A percentile compares a stretch with the other conserved stretches of the same genome.
Conservation (phyloP, 53 echinoderm and acorn worm species). For the Zoroaster sp. region DNA sequence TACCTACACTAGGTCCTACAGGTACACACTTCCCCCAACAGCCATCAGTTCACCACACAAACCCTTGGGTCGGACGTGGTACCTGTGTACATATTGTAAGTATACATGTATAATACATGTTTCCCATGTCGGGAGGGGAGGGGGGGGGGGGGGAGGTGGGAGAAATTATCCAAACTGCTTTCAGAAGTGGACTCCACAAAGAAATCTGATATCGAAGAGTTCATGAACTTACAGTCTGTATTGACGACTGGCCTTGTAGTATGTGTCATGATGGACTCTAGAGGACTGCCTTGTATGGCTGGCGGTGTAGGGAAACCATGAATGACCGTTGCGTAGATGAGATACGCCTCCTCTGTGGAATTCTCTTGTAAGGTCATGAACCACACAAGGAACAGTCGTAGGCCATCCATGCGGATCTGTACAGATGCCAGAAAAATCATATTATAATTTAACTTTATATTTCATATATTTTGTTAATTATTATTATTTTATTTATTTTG, state of each 20-base stretch:
- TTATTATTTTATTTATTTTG: too few species aligned
- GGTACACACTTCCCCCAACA: too few species aligned
- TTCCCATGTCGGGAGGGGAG: too few species aligned
- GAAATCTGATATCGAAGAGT: not conserved
- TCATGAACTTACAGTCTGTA: slow-evolving; percentile 65
- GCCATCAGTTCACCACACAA: too few species aligned
- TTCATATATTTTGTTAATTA: too few species aligned
- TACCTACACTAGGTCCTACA: too few species aligned
- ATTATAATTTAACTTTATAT: too few species aligned
- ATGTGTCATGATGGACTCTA: slow-evolving; percentile 87
- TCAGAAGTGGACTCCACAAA: not conserved
- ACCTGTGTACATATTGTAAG: too few species aligned
- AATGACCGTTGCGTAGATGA: slow-evolving; percentile 94
- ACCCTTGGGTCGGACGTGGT: too few species aligned
- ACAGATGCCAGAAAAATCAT: not conserved
- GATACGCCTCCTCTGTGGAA: slow-evolving; percentile 91
- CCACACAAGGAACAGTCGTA: slow-evolving; percentile 96
- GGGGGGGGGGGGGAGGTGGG: too few species aligned
- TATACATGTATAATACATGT: too few species aligned
- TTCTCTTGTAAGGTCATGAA: slow-evolving; percentile 92
- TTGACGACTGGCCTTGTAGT: slow-evolving; percentile 43
- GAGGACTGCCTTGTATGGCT: slow-evolving; percentile 68
- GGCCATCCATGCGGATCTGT: slow-evolving; percentile 92
- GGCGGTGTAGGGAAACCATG: slow-evolving; percentile 84
- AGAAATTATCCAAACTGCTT: too few species aligned